Evolutionary conservation across 2,888 invertebrate species (phyloP).

Genomic region (Dasypolia templi): DNA sequence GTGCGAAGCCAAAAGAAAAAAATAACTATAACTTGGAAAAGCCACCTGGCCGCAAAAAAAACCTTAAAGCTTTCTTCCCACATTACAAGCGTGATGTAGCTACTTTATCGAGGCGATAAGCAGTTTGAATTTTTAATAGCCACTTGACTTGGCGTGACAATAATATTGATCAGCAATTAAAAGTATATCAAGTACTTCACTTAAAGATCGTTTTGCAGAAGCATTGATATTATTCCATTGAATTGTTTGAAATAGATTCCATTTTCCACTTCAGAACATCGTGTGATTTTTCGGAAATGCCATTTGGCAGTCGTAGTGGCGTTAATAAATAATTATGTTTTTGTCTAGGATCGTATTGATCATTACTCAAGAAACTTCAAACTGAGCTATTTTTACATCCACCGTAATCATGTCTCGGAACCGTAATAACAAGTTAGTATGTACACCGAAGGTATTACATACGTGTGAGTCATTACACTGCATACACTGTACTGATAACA

Average conservation of each 20-base stretch:
- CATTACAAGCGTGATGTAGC: neutral
- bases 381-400: conserved; percentile 32
- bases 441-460: conserved; percentile 5
- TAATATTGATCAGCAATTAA: conserved; percentile 7
- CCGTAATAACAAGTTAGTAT: neutral
- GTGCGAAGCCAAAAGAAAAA: no score
- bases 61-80: neutral
- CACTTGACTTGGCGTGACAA: neutral
- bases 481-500: conserved; percentile 2
- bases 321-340: neutral
- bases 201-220: neutral
- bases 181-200: neutral
- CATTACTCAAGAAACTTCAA: neutral
- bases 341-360: conserved; percentile 4
- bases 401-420: neutral
- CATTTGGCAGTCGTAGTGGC: neutral
- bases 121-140: conserved; percentile 3
- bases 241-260: conserved; percentile 4
- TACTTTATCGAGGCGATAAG: conserved; percentile 3
- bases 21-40: no score
- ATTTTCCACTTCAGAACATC: conserved; percentile 3
- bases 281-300: conserved; percentile 21
- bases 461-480: conserved; percentile 6
- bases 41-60: neutral
- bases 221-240: neutral